Conservation (phyloP, 1,140 invertebrate genomes). For the Camponotus vicinus region DNA sequence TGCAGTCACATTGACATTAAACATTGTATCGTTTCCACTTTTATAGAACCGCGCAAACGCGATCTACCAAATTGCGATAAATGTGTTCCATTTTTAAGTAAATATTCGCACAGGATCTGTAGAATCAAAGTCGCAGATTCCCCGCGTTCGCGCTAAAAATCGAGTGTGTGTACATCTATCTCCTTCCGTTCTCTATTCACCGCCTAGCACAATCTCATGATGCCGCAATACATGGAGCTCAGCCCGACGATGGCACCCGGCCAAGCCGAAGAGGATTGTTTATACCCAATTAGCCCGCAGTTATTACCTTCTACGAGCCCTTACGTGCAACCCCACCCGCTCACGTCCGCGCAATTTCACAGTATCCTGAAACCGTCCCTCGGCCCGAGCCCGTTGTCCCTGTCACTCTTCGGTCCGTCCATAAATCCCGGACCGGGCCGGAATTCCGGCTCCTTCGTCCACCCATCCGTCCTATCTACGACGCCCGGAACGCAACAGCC, state of each 20-base stretch:
- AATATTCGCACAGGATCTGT: conserved; percentile 40
- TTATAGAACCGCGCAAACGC: background rate
- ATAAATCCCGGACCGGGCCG: conserved; percentile 32
- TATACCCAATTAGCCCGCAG: conserved; percentile 83
- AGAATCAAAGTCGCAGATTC: background rate
- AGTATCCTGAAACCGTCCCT: conserved; percentile 75
- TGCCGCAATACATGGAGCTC: conserved; percentile 82
- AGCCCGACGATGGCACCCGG: conserved; percentile 78
- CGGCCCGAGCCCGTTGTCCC: conserved; percentile 34
- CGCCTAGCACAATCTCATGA: conserved; percentile 82
- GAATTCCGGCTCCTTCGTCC: conserved; percentile 68
- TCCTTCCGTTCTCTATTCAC: conserved; percentile 75
- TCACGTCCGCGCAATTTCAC: conserved; percentile 80
- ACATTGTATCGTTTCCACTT: background rate
- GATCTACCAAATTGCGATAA: background rate
- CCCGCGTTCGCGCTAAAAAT: conserved; percentile 31
- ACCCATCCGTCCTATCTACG: conserved; percentile 65
- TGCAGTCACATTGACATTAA: background rate
- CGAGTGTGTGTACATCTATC: conserved; percentile 62
- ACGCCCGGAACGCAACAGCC: conserved; percentile 43
- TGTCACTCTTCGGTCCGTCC: conserved; percentile 44
- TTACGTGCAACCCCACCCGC: conserved; percentile 82
- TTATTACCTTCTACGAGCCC: conserved; percentile 81
- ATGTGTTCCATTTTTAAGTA: background rate
- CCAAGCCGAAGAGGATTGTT: conserved; percentile 83